Evolutionary conservation across 2,797 vertebrate genomes (phyloP), one percentile per base, ranked within the genome.

Genomic region (Perodicticus potto): DNA sequence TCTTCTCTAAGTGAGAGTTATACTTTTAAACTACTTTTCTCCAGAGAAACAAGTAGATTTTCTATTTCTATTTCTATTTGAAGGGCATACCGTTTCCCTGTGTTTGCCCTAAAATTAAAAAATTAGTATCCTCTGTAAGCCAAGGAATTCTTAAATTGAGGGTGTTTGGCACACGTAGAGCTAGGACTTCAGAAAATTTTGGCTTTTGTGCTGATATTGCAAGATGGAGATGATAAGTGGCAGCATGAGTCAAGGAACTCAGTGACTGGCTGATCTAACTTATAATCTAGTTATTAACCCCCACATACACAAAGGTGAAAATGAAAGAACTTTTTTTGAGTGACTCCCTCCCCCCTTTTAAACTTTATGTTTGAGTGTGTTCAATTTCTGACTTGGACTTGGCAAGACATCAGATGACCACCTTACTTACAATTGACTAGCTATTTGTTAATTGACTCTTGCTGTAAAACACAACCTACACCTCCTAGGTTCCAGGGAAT

Each of bases 1-100:
- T 89, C 61, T 67, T 83, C 13, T 80, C 40, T 87, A 95, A 94
- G 82, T 43, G 55, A 77, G 83, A 3, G 13, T 92, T 86, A 61
- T 63, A 77, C 23, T 93, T 95, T 91, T 93, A 73, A 95, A 87
- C 63, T 93, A 82, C 23, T n/a, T 34, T 43, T 90, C 2, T 96
- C 20, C 45, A 94, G 34, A 63, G n/a, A 83, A 94, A 49, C 32
- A 78, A 13, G 49, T 83, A 90, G 37, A 76, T 87, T 91, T 93
- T 86, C 32, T 87, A 10, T 82, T 77, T 87, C n/a, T n/a, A n/a
- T n/a, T n/a, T n/a, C n/a, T n/a, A n/a, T n/a, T n/a, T n/a, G 32
- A 93, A 87, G 49, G 67, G 34, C 4, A 10, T 92, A 49, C 13
- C 70, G 83, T 49, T 94, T 55, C 45, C 20, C 17, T 80, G 1